These are phyloP conservation scores for Monochamus saltuarius DNA, from an alignment of 1,140 invertebrate genomes.

Conservation along the genomic window DNA sequence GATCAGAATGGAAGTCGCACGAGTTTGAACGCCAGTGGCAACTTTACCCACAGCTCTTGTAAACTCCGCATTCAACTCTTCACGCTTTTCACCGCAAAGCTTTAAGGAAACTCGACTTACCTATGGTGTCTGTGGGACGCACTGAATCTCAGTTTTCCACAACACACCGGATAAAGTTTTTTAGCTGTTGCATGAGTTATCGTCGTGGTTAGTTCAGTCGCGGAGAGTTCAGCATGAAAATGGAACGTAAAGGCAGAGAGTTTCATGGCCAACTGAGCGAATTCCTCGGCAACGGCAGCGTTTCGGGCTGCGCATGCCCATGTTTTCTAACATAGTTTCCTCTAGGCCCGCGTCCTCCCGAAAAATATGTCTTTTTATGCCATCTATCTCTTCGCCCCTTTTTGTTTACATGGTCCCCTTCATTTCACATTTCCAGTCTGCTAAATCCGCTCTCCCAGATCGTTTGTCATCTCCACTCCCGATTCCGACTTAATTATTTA, in stretches of 20 bases:
- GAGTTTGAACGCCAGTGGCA: too few species aligned
- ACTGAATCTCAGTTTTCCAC: too few species aligned
- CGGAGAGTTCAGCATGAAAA: too few species aligned
- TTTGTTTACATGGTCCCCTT: conserved; percentile 42
- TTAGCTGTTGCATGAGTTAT: too few species aligned
- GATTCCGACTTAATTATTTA: conserved; percentile 4
- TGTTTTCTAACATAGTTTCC: conserved; percentile 30
- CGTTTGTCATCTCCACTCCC: conserved; percentile 36
- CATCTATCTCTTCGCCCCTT: conserved; percentile 39
- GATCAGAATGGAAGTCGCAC: too few species aligned
- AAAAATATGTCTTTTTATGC: conserved; percentile 42
- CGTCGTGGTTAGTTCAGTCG: too few species aligned
- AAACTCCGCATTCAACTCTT: too few species aligned
- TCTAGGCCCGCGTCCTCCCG: conserved; percentile 28
- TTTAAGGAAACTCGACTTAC: too few species aligned
- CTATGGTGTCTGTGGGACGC: too few species aligned
- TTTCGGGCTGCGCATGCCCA: conserved; percentile 33
- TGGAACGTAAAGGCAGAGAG: conserved; percentile 5
- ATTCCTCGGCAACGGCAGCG: conserved; percentile 33
- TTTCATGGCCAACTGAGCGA: conserved; percentile 33
- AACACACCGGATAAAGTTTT: too few species aligned
- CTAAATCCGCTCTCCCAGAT: conserved; percentile 39
- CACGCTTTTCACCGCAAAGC: too few species aligned
- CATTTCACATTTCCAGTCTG: conserved; percentile 41
- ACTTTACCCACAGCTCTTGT: too few species aligned